Evolutionary conservation across 2,888 invertebrate genomes (phyloP).

Genomic region (Drosophila buzzatii): DNA sequence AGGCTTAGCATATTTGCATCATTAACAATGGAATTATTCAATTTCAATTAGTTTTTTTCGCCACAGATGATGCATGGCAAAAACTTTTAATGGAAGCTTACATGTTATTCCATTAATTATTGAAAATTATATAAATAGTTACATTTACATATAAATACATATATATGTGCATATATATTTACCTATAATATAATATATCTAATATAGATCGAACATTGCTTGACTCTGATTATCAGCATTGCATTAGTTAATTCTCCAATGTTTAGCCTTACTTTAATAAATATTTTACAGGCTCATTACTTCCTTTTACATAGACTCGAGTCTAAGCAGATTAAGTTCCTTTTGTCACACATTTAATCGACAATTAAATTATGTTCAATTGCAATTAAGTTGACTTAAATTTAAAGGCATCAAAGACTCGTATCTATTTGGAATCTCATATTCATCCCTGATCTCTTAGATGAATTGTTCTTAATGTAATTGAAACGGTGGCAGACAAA

Average conservation of each 20-base stretch:
- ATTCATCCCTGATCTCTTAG: constrained; percentile 11
- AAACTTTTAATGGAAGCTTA: not conserved
- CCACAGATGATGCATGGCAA: not conserved
- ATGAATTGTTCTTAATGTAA: constrained; percentile 50
- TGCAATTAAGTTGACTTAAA: not conserved
- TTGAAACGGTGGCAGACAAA: constrained; percentile 49
- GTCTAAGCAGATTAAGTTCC: not conserved
- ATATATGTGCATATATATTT: not conserved
- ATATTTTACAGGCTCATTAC: too few relatives aligned
- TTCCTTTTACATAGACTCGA: too few relatives aligned
- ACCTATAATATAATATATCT: not conserved
- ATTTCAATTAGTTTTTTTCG: constrained; percentile 1
- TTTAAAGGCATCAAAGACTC: not conserved
- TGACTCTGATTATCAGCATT: not conserved
- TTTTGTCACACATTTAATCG: not conserved
- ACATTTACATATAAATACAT: too few relatives aligned
- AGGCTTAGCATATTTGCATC: constrained; percentile 12
- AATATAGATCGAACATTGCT: not conserved
- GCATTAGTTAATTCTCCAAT: not conserved
- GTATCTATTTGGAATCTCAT: not conserved
- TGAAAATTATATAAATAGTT: not conserved
- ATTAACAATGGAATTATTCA: constrained; percentile 25
- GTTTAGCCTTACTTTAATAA: not conserved
- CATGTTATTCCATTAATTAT: not conserved
- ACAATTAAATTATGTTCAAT: not conserved